phyloP scores from a whole-genome alignment of 2,797 vertebrate species.

The Gorsachius magnificus region DNA sequence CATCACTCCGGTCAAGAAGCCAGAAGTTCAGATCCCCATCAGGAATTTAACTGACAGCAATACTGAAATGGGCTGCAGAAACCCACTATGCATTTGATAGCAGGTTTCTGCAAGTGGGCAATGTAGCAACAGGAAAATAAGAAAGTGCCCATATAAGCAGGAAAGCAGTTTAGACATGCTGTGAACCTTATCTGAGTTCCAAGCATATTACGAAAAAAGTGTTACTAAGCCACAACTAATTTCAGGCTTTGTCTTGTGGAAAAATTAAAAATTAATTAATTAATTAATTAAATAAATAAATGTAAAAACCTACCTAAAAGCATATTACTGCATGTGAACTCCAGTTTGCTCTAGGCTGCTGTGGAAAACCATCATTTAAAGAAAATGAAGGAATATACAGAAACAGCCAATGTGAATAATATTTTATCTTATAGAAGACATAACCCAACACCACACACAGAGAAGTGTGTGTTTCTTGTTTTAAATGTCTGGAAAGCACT shows the following conservation, averaged over 20 bases:
- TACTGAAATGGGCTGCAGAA: neutral
- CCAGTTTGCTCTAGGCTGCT: neutral
- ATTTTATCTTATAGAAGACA: neutral
- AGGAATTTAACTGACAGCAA: neutral
- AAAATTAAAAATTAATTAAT: neutral
- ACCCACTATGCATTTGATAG: neutral
- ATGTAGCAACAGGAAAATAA: neutral
- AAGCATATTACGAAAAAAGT: neutral
- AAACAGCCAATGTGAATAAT: neutral
- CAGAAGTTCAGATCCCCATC: neutral
- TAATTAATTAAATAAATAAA: neutral
- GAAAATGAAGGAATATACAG: neutral
- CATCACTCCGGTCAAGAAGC: neutral
- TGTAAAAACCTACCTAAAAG: neutral
- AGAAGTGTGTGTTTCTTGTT: neutral
- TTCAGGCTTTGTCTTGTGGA: neutral
- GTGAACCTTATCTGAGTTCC: neutral
- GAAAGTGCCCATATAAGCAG: neutral
- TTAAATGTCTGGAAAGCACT: neutral
- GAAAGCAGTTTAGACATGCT: fast-evolving
- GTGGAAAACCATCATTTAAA: neutral
- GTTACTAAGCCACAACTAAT: neutral
- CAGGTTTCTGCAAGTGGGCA: neutral
- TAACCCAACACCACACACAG: neutral
- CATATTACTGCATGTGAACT: neutral